A percentile compares a stretch with the other conserved stretches of the same genome.
phyloP scores from a whole-genome alignment of 1,140 invertebrate species.

The Drosophila athabasca region DNA sequence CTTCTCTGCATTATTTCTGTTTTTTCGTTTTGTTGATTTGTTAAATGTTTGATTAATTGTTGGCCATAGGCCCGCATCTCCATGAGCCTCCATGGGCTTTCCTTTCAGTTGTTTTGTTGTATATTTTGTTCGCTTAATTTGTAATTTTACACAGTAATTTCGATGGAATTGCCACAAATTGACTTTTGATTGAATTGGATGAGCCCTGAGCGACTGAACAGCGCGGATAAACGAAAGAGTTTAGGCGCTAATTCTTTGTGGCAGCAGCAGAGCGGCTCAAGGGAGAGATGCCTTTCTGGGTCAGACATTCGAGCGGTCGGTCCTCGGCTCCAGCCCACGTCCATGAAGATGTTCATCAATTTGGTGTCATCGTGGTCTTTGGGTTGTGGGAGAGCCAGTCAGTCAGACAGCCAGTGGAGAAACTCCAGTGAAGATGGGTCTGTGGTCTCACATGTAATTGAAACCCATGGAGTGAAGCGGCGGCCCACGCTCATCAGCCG shows the following conservation, averaged over 20 bases:
- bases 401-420: conserved; percentile 19
- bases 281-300: conserved; percentile 45
- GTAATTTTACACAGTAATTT: conserved; percentile 77
- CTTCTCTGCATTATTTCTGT: background rate
- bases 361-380: conserved; percentile 16
- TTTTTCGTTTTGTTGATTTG: conserved; percentile 64
- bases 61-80: conserved; percentile 55
- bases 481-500: conserved; percentile 48
- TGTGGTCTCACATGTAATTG: conserved; percentile 48
- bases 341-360: conserved; percentile 63
- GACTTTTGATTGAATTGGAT: conserved; percentile 68
- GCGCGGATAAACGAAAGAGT: conserved; percentile 46
- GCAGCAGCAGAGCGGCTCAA: conserved; percentile 1
- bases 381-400: too few relatives aligned
- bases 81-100: conserved; percentile 19
- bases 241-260: conserved; percentile 46
- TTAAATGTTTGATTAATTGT: conserved; percentile 78
- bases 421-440: conserved; percentile 20
- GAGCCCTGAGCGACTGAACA: conserved; percentile 46
- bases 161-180: conserved; percentile 62
- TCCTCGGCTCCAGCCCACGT: conserved; percentile 30
- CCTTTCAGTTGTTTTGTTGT: conserved; percentile 11
- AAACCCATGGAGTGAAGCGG: conserved; percentile 41
- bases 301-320: conserved; percentile 37
- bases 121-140: conserved; percentile 61